These are phyloP conservation scores for Echinarachnius parma DNA, from an alignment of 53 echinoderm and acorn worm genomes.

Conservation along the genomic window DNA sequence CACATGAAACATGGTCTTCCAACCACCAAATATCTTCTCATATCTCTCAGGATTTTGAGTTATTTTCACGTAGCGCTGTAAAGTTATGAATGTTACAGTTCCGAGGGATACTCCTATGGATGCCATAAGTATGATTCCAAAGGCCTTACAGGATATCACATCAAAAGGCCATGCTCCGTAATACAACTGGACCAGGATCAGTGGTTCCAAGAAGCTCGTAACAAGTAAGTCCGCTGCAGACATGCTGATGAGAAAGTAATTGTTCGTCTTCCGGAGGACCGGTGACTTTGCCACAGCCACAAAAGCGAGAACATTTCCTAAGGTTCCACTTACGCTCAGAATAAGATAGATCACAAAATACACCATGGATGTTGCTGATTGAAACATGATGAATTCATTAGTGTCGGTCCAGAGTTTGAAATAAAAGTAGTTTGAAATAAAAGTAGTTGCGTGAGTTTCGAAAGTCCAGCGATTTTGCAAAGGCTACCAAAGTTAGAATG, in stretches of 20 bases:
- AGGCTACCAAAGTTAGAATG: too few species aligned
- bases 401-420: too few species aligned
- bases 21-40: constrained; percentile 23
- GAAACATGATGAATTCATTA: constrained; percentile 25
- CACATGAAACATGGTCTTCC: not conserved
- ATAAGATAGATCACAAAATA: constrained; percentile 18
- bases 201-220: constrained; percentile 51
- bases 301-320: constrained; percentile 67
- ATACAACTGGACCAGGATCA: constrained; percentile 18
- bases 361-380: not conserved
- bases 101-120: constrained; percentile 54
- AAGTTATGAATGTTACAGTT: constrained; percentile 24
- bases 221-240: constrained; percentile 63
- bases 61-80: constrained; percentile 27
- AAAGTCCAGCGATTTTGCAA: too few species aligned
- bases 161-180: constrained; percentile 19
- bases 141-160: constrained; percentile 19
- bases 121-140: not conserved
- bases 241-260: constrained; percentile 68
- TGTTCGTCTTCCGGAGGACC: constrained; percentile 53
- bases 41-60: constrained; percentile 11
- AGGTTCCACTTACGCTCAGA: constrained; percentile 54
- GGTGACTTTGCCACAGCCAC: constrained; percentile 60
- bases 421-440: too few species aligned
- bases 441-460: too few species aligned